Evolutionary conservation across 2,797 vertebrate genomes (phyloP).

Genomic region (Gadopsis marmoratus): DNA sequence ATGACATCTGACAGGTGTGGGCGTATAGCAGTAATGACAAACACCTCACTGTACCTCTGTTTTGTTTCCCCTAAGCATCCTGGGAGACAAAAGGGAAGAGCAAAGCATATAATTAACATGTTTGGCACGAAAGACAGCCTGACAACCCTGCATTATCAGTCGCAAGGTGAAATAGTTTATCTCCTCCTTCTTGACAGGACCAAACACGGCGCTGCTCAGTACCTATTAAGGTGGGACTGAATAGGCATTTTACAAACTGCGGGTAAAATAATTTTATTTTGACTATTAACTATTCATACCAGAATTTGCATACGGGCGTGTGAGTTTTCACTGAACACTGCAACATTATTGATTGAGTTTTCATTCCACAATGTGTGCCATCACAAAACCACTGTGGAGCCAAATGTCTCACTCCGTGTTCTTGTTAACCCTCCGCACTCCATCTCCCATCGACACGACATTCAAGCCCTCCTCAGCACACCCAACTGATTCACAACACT

Average conservation of each 20-base stretch:
- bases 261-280: constrained; percentile 35
- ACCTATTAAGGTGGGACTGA: constrained; percentile 47
- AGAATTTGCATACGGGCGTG: not conserved
- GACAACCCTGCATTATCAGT: constrained; percentile 79
- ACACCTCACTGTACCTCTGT: constrained; percentile 53
- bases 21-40: constrained; percentile 51
- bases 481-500: constrained; percentile 74
- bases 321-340: not conserved
- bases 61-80: constrained; percentile 62
- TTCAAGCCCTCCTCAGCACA: constrained; percentile 63
- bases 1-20: constrained; percentile 61
- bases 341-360: constrained; percentile 17
- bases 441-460: constrained; percentile 52
- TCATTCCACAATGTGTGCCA: constrained; percentile 21
- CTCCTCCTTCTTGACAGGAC: constrained; percentile 68
- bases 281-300: constrained; percentile 32
- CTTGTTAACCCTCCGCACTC: constrained; percentile 60
- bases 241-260: constrained; percentile 54
- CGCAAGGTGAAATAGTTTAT: constrained; percentile 77
- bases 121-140: constrained; percentile 67
- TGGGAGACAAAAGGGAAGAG: constrained; percentile 67
- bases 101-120: constrained; percentile 76
- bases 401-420: constrained; percentile 30
- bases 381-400: constrained; percentile 27
- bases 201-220: constrained; percentile 34